Base-by-base conservation (phyloP, 2,888 invertebrate genomes). In the Sipunculus nudus region DNA sequence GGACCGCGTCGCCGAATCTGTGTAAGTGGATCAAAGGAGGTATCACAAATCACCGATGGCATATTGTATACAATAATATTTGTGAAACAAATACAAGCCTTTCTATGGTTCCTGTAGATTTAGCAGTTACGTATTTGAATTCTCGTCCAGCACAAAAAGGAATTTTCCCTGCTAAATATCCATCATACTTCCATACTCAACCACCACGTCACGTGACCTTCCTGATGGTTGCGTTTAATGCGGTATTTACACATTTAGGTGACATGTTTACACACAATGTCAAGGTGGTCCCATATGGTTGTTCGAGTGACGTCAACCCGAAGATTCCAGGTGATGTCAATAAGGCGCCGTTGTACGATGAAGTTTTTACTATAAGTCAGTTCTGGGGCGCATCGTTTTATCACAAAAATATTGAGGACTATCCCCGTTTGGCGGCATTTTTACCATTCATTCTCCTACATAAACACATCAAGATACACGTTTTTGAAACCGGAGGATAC, bases 351-450 rank as follows among this genome's bases (percentile, higher is more conserved):
- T 50, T 68, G 4, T 71, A 67, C 47, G 43, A 39, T 10, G 67
- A 69, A 25, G 70, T 71, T 5, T 70, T 71, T 46, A 52, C 68
- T n/a, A 52, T 70, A 23, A 65, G 60, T 3, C 66, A 66, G 48
- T 61, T 53, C 47, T 71, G 69, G 69, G 65, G 67, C 8, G 55
- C 19, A 8, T 49, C 29, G 6, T 65, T 58, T 53, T 71, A 68
- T 26, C 71, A 71, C 45, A 59, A 60, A 29, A 55, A 59, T 61
- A 25, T 68, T 23, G 71, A 71, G 31, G 53, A 49, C 10, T 21
- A 70, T 38, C 69, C 71, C 3, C 43, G 71, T 16, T 29, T 70
- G 21, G 65, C 67, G 3, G 63, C 69, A 0, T 70, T 63, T 47
- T 1, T 68, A 2, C 52, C 50, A 8, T 70, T 70, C 32, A 52